Conservation (phyloP, 2,797 vertebrate genomes). For the Megalops cyprinoides region DNA sequence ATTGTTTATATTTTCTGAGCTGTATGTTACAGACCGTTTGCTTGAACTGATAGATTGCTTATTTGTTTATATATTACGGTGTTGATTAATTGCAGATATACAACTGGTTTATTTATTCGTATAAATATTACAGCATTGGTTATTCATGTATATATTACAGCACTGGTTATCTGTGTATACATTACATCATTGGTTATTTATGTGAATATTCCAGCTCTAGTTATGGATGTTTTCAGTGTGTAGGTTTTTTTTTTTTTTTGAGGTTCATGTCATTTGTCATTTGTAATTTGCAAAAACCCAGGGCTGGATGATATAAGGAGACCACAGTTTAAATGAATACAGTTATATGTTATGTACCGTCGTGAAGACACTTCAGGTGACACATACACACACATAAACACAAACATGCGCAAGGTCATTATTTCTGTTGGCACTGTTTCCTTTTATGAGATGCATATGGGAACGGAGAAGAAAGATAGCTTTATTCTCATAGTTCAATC, state of each 20-base stretch:
- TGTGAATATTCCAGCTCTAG: not conserved
- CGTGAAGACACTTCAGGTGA: not conserved
- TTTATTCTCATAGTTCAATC: not conserved
- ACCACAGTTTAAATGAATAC: not conserved
- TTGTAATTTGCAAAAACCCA: not conserved
- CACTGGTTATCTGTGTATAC: not conserved
- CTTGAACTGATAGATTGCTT: slow-evolving; percentile 15
- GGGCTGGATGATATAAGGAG: not conserved
- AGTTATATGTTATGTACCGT: not conserved
- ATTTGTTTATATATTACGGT: slow-evolving; percentile 12
- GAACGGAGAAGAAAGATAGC: not conserved
- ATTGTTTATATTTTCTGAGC: not conserved
- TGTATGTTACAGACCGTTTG: not conserved
- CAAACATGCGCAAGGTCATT: slow-evolving; percentile 35
- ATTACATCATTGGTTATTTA: not conserved
- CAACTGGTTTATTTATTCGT: not conserved
- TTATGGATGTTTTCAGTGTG: not conserved
- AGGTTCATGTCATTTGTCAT: slow-evolving; percentile 9
- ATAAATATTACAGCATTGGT: not conserved
- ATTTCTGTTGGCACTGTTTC: not conserved
- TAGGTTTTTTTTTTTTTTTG: not conserved
- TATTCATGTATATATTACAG: not conserved
- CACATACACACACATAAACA: slow-evolving; percentile 15
- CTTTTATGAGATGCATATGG: slow-evolving; percentile 5
- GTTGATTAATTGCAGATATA: not conserved